Conservation (phyloP, 2,888 invertebrate species). For the Drosophila subsilvestris region DNA sequence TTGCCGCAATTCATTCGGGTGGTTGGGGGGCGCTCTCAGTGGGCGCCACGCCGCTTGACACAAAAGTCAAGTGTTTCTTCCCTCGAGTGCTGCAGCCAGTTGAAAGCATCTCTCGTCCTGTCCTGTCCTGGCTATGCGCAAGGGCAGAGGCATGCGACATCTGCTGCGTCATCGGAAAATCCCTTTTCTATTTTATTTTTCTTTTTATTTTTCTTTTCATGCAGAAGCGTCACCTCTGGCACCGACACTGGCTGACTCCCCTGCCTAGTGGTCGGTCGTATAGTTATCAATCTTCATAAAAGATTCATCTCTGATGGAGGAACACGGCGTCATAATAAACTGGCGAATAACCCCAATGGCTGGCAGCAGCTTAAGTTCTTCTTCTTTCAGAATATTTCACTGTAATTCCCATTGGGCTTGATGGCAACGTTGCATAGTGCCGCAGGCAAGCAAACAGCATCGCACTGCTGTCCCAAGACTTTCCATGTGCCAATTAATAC, state of each 20-base stretch:
- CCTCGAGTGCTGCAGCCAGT: conserved; percentile 64
- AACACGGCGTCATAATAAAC: conserved; percentile 33
- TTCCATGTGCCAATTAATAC: conserved; percentile 56
- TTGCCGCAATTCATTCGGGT: conserved; percentile 46
- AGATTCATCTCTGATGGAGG: conserved; percentile 34
- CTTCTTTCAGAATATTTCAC: neutral
- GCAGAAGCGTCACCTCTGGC: conserved; percentile 13
- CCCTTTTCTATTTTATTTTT: conserved; percentile 34
- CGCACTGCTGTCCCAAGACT: neutral
- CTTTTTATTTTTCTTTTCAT: conserved; percentile 23
- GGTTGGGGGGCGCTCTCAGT: conserved; percentile 13
- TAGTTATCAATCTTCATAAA: conserved; percentile 66
- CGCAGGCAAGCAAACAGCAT: neutral
- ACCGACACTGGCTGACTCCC: conserved; percentile 9
- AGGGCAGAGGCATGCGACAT: conserved; percentile 10
- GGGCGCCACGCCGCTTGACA: conserved; percentile 63
- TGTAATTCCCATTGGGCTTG: conserved; percentile 21
- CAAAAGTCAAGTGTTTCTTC: conserved; percentile 77
- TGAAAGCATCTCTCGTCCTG: conserved; percentile 38
- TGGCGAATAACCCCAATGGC: conserved; percentile 22
- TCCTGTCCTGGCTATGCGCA: conserved; percentile 15
- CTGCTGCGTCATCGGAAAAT: conserved; percentile 61
- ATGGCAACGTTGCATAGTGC: conserved; percentile 24
- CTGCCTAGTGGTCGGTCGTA: conserved; percentile 25
- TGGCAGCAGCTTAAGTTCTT: conserved; percentile 18